Conservation (phyloP, 2,888 invertebrate species). For the Himalopsyche anomala region DNA sequence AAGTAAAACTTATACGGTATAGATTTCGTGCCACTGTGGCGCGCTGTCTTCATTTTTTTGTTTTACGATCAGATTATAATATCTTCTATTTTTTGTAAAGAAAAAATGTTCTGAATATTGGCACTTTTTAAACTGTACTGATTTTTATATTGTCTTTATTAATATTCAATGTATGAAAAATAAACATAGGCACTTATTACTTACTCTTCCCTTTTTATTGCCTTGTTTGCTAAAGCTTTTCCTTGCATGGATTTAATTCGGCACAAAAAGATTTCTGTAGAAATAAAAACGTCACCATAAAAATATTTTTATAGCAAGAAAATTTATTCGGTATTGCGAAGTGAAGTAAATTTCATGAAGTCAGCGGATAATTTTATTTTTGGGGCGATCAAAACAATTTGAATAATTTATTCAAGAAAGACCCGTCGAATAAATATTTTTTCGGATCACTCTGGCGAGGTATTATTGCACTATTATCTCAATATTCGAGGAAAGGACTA, state of each 20-base stretch:
- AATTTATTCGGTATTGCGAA: constrained; percentile 34
- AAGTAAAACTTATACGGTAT: too few species aligned
- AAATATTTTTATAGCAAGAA: constrained; percentile 28
- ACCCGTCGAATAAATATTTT: constrained; percentile 31
- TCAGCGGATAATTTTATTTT: constrained; percentile 46
- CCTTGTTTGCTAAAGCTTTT: constrained; percentile 11
- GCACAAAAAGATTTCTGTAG: neutral
- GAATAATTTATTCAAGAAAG: constrained; percentile 40
- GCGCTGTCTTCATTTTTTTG: too few species aligned
- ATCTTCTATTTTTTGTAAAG: too few species aligned
- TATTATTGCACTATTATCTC: constrained; percentile 11
- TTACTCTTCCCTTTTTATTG: neutral
- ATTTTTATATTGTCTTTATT: too few species aligned
- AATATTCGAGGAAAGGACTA: too few species aligned
- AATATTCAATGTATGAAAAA: too few species aligned
- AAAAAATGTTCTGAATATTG: too few species aligned
- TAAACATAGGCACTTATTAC: too few species aligned
- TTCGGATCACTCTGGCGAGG: neutral
- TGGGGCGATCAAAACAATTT: constrained; percentile 43
- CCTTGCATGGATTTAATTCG: constrained; percentile 24
- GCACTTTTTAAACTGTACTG: too few species aligned
- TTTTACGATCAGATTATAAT: too few species aligned
- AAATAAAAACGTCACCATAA: constrained; percentile 33
- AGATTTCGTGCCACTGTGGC: too few species aligned
- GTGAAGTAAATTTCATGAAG: constrained; percentile 35